These are phyloP conservation scores for Dermolepida albohirtum DNA, from an alignment of 2,888 invertebrate genomes.

Conservation along the genomic window DNA sequence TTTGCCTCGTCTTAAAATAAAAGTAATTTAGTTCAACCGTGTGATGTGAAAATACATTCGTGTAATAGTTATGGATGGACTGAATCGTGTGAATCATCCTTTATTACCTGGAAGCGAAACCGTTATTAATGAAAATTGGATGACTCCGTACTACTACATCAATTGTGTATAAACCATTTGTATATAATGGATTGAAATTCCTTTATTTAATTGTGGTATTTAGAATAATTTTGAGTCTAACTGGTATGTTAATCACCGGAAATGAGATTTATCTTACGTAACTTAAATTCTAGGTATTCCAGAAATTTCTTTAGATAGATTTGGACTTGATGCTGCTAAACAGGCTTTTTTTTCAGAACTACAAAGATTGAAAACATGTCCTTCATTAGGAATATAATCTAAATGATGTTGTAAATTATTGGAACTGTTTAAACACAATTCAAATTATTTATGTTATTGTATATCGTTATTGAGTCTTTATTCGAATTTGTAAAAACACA, in stretches of 20 bases:
- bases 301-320: background rate
- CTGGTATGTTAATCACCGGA: conserved; percentile 33
- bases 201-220: too few species aligned
- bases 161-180: conserved; percentile 13
- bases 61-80: conserved; percentile 30
- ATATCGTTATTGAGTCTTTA: too few species aligned
- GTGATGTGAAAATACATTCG: conserved; percentile 34
- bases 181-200: conserved; percentile 4
- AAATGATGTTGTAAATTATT: too few species aligned
- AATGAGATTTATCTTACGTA: conserved; percentile 24
- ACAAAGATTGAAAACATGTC: too few species aligned
- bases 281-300: background rate
- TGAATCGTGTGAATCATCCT: conserved; percentile 37
- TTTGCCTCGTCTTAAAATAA: conserved; percentile 35
- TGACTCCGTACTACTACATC: conserved; percentile 16
- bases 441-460: too few species aligned
- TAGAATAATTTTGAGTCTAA: background rate
- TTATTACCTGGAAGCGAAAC: conserved; percentile 34
- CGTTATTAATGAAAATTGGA: conserved; percentile 38
- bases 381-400: too few species aligned
- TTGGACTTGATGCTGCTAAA: too few species aligned
- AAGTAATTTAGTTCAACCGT: conserved; percentile 35
- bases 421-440: too few species aligned
- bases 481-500: too few species aligned
- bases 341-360: too few species aligned